Evolutionary conservation across 2,888 invertebrate genomes (phyloP), one percentile per base, ranked within the genome.

Genomic region (Apocheima hispidaria): DNA sequence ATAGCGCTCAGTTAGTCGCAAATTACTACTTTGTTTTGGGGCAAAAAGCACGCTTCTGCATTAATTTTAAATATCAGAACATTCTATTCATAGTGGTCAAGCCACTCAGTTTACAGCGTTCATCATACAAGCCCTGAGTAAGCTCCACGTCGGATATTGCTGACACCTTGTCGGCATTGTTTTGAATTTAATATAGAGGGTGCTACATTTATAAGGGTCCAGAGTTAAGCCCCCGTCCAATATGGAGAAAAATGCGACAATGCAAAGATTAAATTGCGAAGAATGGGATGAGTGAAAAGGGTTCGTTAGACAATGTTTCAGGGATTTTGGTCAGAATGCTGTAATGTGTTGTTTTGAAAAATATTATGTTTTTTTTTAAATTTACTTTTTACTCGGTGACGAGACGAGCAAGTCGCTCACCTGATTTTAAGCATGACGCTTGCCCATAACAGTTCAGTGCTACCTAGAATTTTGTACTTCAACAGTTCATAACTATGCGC

Each of bases 121-220:
- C 43, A 43, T 43, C 53, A 53, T 23, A 23, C 43, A 43, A 14
- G 16, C 33, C 43, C 43, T 43, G 53, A 53, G 4, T 51, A 51
- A 51, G 40, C 33, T 1, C 3, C 53, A 53, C 38, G 53, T 23
- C 23, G 43, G 35, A 14, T 53, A 53, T 53, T 43, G 43, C 53
- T 53, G 43, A 53, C 53, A 53, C 53, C 51, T 51, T 18, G 40
- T 16, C 40, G 40, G 51, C 51, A 51, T 51, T 51, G 51, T 51
- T 51, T 51, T 28, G 40, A 51, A 40, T 53, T 53, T 53, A 53
- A 53, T 43, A 53, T 33, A 53, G n/a, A 43, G 30, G 21, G 16
- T 23, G 43, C 44, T 53, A 33, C 41, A 44, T 54, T 44, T 54
- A 54, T 40, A 51, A 51, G 51, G 51, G 54, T 35, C 54, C 33